Evolutionary conservation across 2,113 vertebrate genomes (phyloP), one percentile per base, ranked within the genome.

Genomic region (Colius striatus): DNA sequence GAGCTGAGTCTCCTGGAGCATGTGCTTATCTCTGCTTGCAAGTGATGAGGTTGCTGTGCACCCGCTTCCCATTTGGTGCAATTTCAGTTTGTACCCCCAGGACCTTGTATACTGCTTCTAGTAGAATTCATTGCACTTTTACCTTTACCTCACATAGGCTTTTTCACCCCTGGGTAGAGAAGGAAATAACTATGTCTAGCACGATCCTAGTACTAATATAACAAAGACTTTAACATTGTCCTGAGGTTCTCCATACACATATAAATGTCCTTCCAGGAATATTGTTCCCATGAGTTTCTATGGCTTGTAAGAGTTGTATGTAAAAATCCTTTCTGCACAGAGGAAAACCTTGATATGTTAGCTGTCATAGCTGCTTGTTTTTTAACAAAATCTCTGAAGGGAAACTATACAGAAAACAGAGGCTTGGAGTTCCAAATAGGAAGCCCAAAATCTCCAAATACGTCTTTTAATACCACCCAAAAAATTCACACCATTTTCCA

Each of bases 1-100:
- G 41, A 34, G 7, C 11, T 0, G 0, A 15, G 27, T 38, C 4
- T 0, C 53, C 70, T 53, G 8, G 2, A 1, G 36, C 1, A 0
- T 15, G 10, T 22, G 8, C 50, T 77, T 10, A 16, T 32, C 50
- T 70, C 50, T 1, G 0, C 58, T 32, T 29, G 18, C 8, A 23
- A 45, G 36, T 1, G 22, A 27, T n/a, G 4, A 18, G 43, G 57
- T 36, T 43, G 51, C 43, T n/a, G 16, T 50, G 58, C 1, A 0
- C 18, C 34, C 16, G 22, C 19, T 72, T 29, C 36, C 51, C 53
- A 20, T 6, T 10, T 2, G 0, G 19, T 19, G 10, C 23, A 4
- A 26, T 48, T 34, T 41, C 47, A 48, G 16, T 50, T 80, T 47
- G 25, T 18, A 34, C 5, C 21, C 61, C 61, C 54, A 68, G 61